Conservation (phyloP, 2,888 invertebrate genomes). For the Orthosia incerta region DNA sequence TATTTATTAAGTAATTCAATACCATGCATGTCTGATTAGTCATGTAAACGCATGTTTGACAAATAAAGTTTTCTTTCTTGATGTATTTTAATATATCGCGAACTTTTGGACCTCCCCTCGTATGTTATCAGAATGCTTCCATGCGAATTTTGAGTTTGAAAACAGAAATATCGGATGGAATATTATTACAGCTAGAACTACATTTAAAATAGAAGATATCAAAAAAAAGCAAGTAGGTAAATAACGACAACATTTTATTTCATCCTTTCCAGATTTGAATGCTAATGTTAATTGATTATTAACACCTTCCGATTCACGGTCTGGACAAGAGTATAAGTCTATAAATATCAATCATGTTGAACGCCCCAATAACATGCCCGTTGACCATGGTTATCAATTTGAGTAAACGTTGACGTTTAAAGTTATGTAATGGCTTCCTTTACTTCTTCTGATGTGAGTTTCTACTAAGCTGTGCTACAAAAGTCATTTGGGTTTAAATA, state of each 20-base stretch:
- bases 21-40: no score
- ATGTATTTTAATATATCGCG: no score
- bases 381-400: background rate
- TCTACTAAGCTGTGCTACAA: no score
- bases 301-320: background rate
- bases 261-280: background rate
- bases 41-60: no score
- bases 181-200: no score
- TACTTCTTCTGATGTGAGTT: background rate
- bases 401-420: background rate
- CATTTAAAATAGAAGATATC: no score
- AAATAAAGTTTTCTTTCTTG: no score
- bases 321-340: background rate
- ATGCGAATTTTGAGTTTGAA: no score
- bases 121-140: no score
- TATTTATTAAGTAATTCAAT: no score
- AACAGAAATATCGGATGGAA: no score
- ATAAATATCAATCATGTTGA: background rate
- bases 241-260: background rate
- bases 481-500: background rate
- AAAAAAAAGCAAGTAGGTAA: background rate
- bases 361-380: background rate
- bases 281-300: constrained; percentile 4
- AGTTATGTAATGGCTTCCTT: background rate
- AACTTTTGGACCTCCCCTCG: no score